These are phyloP conservation scores for Drosophila navojoa DNA, from an alignment of 1,140 invertebrate genomes.

Conservation along the genomic window DNA sequence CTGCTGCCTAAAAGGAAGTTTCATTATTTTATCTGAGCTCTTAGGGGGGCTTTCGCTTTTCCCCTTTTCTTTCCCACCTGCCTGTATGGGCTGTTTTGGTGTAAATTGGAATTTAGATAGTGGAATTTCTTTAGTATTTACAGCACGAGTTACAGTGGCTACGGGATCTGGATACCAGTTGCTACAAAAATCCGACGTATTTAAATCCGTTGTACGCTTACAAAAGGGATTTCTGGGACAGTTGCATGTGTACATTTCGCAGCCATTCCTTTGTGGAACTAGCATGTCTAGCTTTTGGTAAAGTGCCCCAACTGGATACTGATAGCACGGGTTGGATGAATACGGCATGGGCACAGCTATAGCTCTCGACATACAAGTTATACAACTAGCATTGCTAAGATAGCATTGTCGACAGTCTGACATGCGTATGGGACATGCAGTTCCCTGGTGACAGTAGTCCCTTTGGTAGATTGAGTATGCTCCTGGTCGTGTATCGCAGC, in stretches of 20 bases:
- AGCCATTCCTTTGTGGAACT: not conserved
- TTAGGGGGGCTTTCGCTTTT: not conserved
- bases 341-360: not conserved
- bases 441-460: conserved; percentile 10
- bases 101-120: not conserved
- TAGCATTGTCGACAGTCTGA: not conserved
- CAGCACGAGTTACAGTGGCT: not conserved
- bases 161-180: not conserved
- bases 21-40: not conserved
- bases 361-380: not conserved
- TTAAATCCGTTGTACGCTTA: conserved; percentile 33
- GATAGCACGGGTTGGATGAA: not conserved
- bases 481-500: not conserved
- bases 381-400: not conserved
- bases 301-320: not conserved
- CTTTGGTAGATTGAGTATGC: conserved; percentile 22
- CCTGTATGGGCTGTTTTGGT: not conserved
- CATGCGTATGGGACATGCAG: not conserved
- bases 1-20: not conserved
- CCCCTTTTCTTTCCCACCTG: not conserved
- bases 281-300: not conserved
- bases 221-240: not conserved
- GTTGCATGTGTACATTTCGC: not conserved
- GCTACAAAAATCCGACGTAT: conserved; percentile 31
- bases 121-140: not conserved